Conservation (phyloP, 2,888 invertebrate genomes). For the Aricia artaxerxes region DNA sequence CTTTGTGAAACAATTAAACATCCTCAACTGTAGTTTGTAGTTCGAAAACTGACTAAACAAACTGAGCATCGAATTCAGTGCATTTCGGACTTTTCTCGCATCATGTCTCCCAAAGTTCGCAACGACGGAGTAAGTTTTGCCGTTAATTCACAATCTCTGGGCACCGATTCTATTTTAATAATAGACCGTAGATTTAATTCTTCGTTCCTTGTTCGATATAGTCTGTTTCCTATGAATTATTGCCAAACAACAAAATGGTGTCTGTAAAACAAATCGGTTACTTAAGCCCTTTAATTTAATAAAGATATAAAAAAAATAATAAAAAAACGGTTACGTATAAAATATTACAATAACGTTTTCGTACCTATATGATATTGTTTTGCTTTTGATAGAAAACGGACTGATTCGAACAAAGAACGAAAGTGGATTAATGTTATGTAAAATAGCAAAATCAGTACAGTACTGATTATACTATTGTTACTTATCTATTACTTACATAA, state of each 20-base stretch:
- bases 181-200: not conserved
- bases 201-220: not conserved
- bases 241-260: too few species aligned
- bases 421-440: too few species aligned
- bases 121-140: conserved; percentile 19
- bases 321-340: too few species aligned
- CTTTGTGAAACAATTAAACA: conserved; percentile 40
- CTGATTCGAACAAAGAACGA: too few species aligned
- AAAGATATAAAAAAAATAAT: too few species aligned
- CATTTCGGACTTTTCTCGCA: conserved; percentile 13
- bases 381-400: too few species aligned
- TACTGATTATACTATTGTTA: too few species aligned
- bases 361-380: too few species aligned
- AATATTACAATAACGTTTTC: too few species aligned
- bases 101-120: not conserved
- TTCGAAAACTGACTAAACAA: conserved; percentile 43
- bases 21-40: conserved; percentile 39
- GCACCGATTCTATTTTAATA: not conserved
- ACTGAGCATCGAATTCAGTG: not conserved
- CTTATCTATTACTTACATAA: not conserved
- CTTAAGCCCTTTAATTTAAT: too few species aligned
- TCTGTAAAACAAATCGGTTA: too few species aligned
- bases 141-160: conserved; percentile 8
- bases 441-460: too few species aligned
- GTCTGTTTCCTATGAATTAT: not conserved